Conservation (phyloP, 2,888 invertebrate species). For the Hybos culiciformis region DNA sequence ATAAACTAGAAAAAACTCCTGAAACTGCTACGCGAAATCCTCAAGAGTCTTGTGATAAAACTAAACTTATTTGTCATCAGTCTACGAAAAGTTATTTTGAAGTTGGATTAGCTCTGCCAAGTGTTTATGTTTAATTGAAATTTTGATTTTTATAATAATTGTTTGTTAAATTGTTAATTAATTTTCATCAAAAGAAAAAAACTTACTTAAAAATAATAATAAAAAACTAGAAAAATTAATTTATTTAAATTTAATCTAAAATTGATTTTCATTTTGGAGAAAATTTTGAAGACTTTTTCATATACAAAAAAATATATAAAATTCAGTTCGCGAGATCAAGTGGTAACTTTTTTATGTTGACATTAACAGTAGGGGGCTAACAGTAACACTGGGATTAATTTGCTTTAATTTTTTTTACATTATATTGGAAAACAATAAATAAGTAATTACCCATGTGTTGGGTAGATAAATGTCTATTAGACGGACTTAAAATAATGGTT, state of each 20-base stretch:
- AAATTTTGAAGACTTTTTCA: no score
- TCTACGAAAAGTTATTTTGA: constrained; percentile 26
- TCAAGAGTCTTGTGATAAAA: background rate
- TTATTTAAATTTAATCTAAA: background rate
- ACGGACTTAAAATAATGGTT: no score
- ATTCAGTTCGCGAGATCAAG: no score
- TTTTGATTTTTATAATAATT: no score
- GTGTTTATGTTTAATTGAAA: constrained; percentile 24
- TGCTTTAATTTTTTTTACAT: no score
- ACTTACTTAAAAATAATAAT: background rate
- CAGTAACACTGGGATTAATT: no score
- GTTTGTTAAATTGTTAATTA: background rate
- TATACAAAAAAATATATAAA: no score
- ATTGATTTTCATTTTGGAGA: background rate
- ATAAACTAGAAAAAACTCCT: background rate
- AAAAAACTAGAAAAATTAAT: background rate
- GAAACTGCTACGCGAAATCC: background rate
- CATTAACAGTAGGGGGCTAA: no score
- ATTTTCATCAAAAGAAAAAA: background rate
- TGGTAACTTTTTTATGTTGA: no score
- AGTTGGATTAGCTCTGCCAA: constrained; percentile 30
- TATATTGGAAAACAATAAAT: no score
- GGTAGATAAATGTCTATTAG: no score
- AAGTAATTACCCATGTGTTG: no score
- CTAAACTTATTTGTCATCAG: background rate